Conservation (phyloP, 2,113 vertebrate species). For the Egretta garzetta region DNA sequence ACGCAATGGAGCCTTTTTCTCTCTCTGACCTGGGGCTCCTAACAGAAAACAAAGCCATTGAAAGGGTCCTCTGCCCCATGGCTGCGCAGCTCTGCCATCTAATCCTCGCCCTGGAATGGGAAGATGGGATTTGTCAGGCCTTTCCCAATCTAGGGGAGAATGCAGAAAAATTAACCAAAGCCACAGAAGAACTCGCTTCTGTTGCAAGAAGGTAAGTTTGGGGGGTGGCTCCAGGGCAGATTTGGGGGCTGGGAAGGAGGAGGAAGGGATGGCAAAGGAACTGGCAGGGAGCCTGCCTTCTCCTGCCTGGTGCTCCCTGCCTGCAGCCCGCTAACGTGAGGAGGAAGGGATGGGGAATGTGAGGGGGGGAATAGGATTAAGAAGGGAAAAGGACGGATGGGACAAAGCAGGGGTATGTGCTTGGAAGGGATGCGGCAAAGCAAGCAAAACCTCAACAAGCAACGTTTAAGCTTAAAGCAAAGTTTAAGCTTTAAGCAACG, state of each 20-base stretch:
- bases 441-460: background rate
- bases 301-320: background rate
- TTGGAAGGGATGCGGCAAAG: background rate
- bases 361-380: background rate
- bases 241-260: background rate
- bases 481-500: too few species aligned
- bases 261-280: background rate
- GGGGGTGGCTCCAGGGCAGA: accelerated
- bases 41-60: background rate
- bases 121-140: background rate
- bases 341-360: background rate
- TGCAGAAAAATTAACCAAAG: background rate
- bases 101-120: background rate
- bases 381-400: background rate
- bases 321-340: accelerated
- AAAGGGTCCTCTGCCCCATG: constrained; percentile 36
- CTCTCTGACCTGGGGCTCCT: background rate
- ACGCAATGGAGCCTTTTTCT: background rate
- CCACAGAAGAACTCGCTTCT: background rate
- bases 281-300: background rate
- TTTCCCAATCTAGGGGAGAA: background rate
- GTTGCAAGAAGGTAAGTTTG: background rate
- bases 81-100: background rate
- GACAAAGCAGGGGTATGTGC: background rate
- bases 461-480: background rate